Base-by-base conservation (phyloP, 2,888 invertebrate species). In the Callinectes sapidus region DNA sequence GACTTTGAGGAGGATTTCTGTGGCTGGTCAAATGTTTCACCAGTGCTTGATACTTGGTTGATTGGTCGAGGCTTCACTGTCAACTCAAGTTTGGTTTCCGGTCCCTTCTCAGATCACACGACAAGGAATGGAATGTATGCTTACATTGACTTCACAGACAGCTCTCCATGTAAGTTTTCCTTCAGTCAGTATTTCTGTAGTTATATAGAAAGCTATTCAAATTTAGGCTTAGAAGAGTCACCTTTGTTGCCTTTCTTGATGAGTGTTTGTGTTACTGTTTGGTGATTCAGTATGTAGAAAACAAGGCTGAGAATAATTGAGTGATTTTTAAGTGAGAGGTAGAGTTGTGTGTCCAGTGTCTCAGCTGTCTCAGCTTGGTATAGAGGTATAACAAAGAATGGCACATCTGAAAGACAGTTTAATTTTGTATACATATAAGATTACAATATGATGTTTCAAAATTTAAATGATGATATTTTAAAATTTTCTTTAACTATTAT, bases 71-170 rank as follows among this genome's bases (percentile, higher is more conserved):
- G 94, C 23, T 86, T 88, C 71, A 94, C 92, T 23, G 55, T n/a
- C 23, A 32, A 90, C 28, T 85, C 90, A 18, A 39, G 71, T 35
- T 13, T 87, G 18, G 92, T 94, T 16, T 77, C 91, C 14, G 94
- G 93, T 3, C 94, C 92, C 32, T 86, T 90, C 39, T 18, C 54
- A n/a, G 91, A 93, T 71, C 93, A 93, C 93, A 91, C 93, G 3
- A 48, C 91, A 81, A 39, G 61, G 86, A 89, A 91, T 90, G 94
- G 94, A 23, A 66, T 94, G 86, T 94, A 92, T 86, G 93, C 94
- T 6, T 94, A 93, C 42, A 48, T 93, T 42, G 93, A 94, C 92
- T 94, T 94, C 89, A 94, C 94, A 23, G 6, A 54, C n/a, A 71
- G 32, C 35, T 35, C 16, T 81, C 35, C 35, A 10, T 14, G 81